A percentile compares a stretch with the other conserved stretches of the same genome.
Conservation (phyloP, 1,140 invertebrate species). For the Trichonephila inaurata region DNA sequence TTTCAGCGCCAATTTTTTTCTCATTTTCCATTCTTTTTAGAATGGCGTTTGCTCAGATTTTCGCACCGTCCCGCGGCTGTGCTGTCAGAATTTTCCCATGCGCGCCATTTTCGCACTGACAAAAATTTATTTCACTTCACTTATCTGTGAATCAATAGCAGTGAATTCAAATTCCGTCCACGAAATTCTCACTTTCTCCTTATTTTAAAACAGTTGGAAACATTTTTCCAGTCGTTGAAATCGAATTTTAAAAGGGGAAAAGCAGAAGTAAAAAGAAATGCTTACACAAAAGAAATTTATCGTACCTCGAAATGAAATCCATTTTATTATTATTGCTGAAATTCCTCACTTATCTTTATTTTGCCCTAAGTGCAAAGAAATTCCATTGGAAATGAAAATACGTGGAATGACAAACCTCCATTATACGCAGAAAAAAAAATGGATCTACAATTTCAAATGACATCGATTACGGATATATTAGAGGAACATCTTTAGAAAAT, state of each 20-base stretch:
- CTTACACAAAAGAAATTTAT: slow-evolving; percentile 6
- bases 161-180: background rate
- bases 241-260: background rate
- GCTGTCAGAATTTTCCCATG: background rate
- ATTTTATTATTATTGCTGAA: slow-evolving; percentile 1
- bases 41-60: background rate
- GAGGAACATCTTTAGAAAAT: slow-evolving; percentile 11
- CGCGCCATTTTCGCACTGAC: background rate
- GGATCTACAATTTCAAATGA: background rate
- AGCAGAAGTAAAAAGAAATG: too few species aligned
- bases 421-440: background rate
- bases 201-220: background rate
- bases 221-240: background rate
- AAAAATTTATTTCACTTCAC: slow-evolving; percentile 2
- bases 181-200: background rate
- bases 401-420: background rate
- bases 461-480: slow-evolving; percentile 13
- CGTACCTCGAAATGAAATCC: background rate
- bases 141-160: background rate
- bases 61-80: background rate
- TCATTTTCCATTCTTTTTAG: background rate
- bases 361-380: background rate
- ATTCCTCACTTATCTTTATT: slow-evolving; percentile 27
- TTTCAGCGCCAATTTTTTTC: too few species aligned
- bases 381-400: slow-evolving; percentile 2